Percentiles rank a stretch among this genome's conserved stretches.
These are phyloP conservation scores for Proisotoma minuta DNA, from an alignment of 2,888 invertebrate species.

Conservation along the genomic window DNA sequence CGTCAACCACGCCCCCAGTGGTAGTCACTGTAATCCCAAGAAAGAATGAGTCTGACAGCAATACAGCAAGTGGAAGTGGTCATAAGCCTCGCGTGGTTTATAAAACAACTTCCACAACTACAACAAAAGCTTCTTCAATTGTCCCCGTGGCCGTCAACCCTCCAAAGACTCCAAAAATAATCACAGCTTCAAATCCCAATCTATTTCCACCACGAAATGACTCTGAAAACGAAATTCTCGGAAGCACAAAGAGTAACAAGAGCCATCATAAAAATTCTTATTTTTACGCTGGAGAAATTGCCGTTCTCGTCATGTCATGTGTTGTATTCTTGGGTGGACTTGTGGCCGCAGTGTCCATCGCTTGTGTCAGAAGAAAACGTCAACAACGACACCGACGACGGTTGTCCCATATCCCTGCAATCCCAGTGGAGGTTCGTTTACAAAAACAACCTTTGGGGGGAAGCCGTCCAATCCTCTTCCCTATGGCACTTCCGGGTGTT, in stretches of 20 bases:
- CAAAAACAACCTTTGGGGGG: slow-evolving; percentile 33
- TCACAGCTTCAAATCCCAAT: not conserved
- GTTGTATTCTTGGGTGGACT: slow-evolving; percentile 76
- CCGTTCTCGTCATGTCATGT: slow-evolving; percentile 73
- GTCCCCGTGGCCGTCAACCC: slow-evolving; percentile 11
- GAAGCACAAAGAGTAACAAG: slow-evolving; percentile 23
- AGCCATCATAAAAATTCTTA: slow-evolving; percentile 39
- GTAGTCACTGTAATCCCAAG: slow-evolving; percentile 6
- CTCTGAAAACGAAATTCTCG: not conserved
- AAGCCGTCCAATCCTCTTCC: slow-evolving; percentile 41
- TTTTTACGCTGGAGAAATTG: slow-evolving; percentile 58
- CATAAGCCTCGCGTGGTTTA: slow-evolving; percentile 5
- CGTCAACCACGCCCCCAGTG: slow-evolving; percentile 14
- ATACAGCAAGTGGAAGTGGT: not conserved
- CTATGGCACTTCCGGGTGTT: slow-evolving; percentile 43
- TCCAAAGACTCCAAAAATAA: not conserved
- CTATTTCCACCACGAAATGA: not conserved
- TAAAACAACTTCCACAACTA: slow-evolving; percentile 19
- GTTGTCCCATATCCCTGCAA: slow-evolving; percentile 44
- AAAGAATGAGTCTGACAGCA: not conserved
- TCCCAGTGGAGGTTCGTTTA: slow-evolving; percentile 46
- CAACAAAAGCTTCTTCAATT: slow-evolving; percentile 8
- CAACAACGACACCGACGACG: slow-evolving; percentile 34
- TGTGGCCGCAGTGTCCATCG: slow-evolving; percentile 66
- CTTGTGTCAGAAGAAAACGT: slow-evolving; percentile 40